Conservation (phyloP, 2,113 vertebrate species). For the Galbula dea region DNA sequence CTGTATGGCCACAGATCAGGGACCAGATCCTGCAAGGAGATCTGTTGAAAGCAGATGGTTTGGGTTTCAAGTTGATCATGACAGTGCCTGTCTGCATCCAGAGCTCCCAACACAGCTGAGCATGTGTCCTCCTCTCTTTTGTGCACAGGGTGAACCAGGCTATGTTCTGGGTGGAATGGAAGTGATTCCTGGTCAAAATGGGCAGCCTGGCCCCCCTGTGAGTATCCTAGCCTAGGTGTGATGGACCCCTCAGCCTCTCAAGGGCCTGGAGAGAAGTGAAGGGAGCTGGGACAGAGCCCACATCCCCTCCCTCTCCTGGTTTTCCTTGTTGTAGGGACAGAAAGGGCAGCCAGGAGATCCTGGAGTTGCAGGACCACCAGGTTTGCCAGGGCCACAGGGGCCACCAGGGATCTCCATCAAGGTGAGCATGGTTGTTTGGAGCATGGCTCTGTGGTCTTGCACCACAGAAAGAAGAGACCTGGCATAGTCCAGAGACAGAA, state of each 20-base stretch:
- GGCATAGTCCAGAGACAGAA: no score
- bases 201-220: conserved; percentile 82
- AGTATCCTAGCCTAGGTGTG: conserved; percentile 17
- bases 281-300: background rate
- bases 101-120: background rate
- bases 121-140: fast-evolving
- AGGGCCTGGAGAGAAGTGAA: background rate
- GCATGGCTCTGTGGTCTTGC: background rate
- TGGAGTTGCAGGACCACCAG: conserved; percentile 76
- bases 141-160: conserved; percentile 83
- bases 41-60: background rate
- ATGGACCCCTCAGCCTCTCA: background rate
- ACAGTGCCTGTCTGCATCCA: background rate
- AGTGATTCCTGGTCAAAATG: conserved; percentile 78
- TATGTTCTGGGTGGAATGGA: conserved; percentile 82
- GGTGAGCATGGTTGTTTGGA: conserved; percentile 58
- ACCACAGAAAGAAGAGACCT: background rate
- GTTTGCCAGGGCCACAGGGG: conserved; percentile 75
- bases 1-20: fast-evolving
- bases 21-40: no score
- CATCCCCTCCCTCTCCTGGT: background rate
- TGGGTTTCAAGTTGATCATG: background rate
- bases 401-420: conserved; percentile 80
- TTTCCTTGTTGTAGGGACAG: conserved; percentile 59
- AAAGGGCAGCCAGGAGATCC: conserved; percentile 70